Base-by-base conservation (phyloP, 2,113 vertebrate species). In the Oceanites oceanicus region DNA sequence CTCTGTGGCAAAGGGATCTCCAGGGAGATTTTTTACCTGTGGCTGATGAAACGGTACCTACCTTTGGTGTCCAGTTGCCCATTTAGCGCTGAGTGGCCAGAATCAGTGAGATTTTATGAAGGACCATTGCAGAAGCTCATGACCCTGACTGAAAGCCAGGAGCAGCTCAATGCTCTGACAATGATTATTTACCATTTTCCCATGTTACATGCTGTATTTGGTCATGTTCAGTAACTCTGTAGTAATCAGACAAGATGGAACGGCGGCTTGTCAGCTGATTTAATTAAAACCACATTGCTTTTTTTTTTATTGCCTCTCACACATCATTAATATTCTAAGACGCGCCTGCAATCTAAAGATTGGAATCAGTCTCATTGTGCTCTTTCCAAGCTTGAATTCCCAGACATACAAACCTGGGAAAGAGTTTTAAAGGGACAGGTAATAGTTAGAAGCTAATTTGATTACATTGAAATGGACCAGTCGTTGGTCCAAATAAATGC, bases 261-360 rank as follows among this genome's bases (percentile, higher is more conserved):
- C 20, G 26, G 66, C 17, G 1, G 89, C 89, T 95, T 92, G 94
- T 97, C 95, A 97, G 95, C 94, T 96, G 91, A 92, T 94, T 94
- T 97, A 97, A 97, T 97, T 96, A 96, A 96, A 96, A 96, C 87
- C 95, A 95, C 81, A 67, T 95, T 91, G 88, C 86, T 18, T 87
- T 76, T 84, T 75, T 88, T 96, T 91, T 94, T 81, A 86, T 95
- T 97, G 91, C 91, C 89, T 96, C 89, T 97, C 89, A 92, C 95
- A 97, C 94, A 94, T 97, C 95, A 88, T 97, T 96, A 96, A 95
- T 94, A 96, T 94, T 95, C 94, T 94, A 95, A 95, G 96, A 95
- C 74, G 7, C 16, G 66, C 80, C 97, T 96, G 62, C 94, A 95
- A 94, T 94, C 95, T 91, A 63, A 96, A 97, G 94, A 97, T 95